phyloP scores from a whole-genome alignment of 2,113 vertebrate genomes.

The Centropus unirufus region DNA sequence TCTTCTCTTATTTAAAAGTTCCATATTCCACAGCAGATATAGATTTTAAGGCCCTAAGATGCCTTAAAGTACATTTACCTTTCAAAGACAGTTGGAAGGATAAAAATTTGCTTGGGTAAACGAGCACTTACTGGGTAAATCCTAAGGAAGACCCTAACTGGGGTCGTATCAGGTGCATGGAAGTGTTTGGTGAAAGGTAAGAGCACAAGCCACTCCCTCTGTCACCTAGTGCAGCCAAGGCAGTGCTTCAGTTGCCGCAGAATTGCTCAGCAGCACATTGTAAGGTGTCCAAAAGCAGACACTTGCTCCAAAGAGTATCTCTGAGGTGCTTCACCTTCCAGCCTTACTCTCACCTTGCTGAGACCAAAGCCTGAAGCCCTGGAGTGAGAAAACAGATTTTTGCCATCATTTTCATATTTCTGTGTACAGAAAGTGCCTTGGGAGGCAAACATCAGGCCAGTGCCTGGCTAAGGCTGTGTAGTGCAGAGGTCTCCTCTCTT shows the following conservation, averaged over 20 bases:
- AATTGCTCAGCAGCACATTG: background rate
- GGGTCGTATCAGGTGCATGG: background rate
- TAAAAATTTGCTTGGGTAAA: background rate
- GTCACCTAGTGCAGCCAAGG: background rate
- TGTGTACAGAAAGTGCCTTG: background rate
- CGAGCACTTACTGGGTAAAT: accelerated
- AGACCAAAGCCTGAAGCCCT: background rate
- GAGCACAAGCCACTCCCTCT: background rate
- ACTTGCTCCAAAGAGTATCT: background rate
- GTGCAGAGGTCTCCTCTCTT: background rate
- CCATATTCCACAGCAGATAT: background rate
- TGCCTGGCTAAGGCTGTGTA: background rate
- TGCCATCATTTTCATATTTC: background rate
- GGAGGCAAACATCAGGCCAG: accelerated
- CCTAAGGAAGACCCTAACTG: background rate
- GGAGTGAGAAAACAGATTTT: background rate
- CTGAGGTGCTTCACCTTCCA: background rate
- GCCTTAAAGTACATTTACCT: background rate
- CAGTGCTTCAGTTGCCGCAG: background rate
- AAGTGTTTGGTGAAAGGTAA: background rate
- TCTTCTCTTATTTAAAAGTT: background rate
- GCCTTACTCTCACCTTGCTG: background rate
- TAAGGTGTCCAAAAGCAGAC: background rate
- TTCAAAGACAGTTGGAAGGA: background rate
- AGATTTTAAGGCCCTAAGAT: background rate